Percentiles rank a stretch among this genome's conserved stretches.
Conservation (phyloP, 1,140 invertebrate genomes). For the Oncopodura yosiiana region DNA sequence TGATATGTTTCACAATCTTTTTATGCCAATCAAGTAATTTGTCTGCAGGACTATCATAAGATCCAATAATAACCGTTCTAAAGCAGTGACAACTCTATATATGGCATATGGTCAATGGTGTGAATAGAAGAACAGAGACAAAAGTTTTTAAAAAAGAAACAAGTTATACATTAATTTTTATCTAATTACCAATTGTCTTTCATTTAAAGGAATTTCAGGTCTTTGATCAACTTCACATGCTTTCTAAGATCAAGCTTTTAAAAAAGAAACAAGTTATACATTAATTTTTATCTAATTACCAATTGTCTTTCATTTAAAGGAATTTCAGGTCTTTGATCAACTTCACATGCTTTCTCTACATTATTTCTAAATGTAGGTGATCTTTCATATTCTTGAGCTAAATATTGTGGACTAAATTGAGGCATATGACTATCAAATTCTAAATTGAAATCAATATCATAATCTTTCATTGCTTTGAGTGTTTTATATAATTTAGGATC, state of each 20-base stretch:
- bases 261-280: background rate
- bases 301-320: slow-evolving; percentile 1
- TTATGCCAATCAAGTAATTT: slow-evolving; percentile 13
- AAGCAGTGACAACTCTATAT: too few species aligned
- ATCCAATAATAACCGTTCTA: slow-evolving; percentile 13
- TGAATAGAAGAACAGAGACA: too few species aligned
- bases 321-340: background rate
- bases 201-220: background rate
- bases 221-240: background rate
- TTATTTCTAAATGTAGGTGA: background rate
- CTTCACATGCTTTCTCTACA: background rate
- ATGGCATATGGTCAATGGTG: too few species aligned
- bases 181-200: background rate
- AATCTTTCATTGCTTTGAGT: background rate
- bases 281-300: background rate
- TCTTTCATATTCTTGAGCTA: background rate
- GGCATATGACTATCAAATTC: background rate
- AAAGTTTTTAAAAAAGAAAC: slow-evolving; percentile 16
- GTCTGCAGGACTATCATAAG: slow-evolving; percentile 16
- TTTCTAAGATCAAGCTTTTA: background rate
- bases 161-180: slow-evolving; percentile 1
- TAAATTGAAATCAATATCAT: background rate
- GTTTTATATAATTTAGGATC: too few species aligned
- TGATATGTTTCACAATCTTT: slow-evolving; percentile 17
- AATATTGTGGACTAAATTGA: background rate